A percentile compares a stretch with the other conserved stretches of the same genome.
phyloP scores from a whole-genome alignment of 2,113 vertebrate genomes.

The Cephalopholis sonnerati region DNA sequence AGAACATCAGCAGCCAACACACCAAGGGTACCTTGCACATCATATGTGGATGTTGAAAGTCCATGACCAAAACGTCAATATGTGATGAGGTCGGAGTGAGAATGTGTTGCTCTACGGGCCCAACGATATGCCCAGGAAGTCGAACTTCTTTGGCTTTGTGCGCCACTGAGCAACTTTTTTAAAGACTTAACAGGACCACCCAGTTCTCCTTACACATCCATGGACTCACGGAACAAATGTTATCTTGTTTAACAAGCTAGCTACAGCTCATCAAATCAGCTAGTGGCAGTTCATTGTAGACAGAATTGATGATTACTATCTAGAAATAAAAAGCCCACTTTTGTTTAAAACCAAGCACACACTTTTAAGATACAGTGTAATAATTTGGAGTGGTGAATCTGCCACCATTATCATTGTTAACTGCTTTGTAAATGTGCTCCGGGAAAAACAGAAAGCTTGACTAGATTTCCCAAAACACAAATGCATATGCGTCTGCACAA shows the following conservation, averaged over 20 bases:
- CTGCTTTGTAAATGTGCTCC: not conserved
- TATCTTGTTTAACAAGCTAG: not conserved
- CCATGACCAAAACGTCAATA: too few relatives aligned
- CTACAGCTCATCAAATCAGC: not conserved
- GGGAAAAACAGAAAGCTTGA: not conserved
- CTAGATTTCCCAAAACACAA: slow-evolving; percentile 2
- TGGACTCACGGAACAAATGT: not conserved
- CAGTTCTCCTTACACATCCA: too few relatives aligned
- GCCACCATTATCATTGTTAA: not conserved
- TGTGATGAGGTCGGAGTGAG: too few relatives aligned
- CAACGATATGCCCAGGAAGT: too few relatives aligned
- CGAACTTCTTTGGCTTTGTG: too few relatives aligned
- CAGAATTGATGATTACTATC: not conserved
- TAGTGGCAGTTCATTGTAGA: too few relatives aligned
- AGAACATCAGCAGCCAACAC: too few relatives aligned
- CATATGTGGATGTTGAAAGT: too few relatives aligned
- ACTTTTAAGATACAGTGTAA: not conserved
- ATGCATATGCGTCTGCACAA: not conserved
- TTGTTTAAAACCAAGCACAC: not conserved
- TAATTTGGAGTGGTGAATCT: not conserved
- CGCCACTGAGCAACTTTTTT: too few relatives aligned
- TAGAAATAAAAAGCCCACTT: not conserved
- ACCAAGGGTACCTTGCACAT: too few relatives aligned
- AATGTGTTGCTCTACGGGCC: too few relatives aligned
- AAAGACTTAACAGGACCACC: too few relatives aligned